Base-by-base conservation (phyloP, 1,140 invertebrate genomes). In the Cheumatopsyche charites region DNA sequence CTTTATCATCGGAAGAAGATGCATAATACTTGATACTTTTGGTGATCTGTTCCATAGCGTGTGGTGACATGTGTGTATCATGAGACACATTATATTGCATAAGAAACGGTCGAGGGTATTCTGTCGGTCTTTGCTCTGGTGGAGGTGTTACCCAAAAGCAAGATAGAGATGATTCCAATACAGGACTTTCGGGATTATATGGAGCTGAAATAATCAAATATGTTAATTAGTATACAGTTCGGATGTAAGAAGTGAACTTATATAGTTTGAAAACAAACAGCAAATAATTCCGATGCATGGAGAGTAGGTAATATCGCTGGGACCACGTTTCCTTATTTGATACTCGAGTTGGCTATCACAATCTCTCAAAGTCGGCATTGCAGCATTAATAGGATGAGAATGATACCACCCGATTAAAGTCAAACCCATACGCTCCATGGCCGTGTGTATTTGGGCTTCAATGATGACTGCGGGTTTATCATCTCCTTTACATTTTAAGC, bases 141-240 rank as follows among this genome's bases (percentile, higher is more conserved):
- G 96, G 95, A 17, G 96, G 95, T 83, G 96, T 90, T 1, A 97
- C 95, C 95, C 96, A 98, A 80, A 93, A 98, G 67, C 93, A 91
- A 65, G 92, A 92, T 43, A 96, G 88, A 70, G 90, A 90, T 1
- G 92, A 94, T 77, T 93, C 92, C 70, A 92, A 83, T 23, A 90
- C 91, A 55, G 87, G 87, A 76, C 88, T 91, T 78, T 92, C 91
- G 61, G 88, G 88, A 80, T 94, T 91, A 78, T 95, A 97, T 4
- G 94, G 94, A 47, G 95, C 94, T 96, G 79, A 66, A 89, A 87
- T 74, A 73, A 79, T 66, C 1, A 45, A 70, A 25, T 25, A 58
- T 25, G 25, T 1, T 25, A 9, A 55, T 55, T 36, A 36, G 9
- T 36, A 4, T 3, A 36, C 9, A 4, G 9, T 36, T n/a, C n/a